These are phyloP conservation scores for Helogale parvula DNA, from an alignment of 2,113 vertebrate species.

Conservation along the genomic window DNA sequence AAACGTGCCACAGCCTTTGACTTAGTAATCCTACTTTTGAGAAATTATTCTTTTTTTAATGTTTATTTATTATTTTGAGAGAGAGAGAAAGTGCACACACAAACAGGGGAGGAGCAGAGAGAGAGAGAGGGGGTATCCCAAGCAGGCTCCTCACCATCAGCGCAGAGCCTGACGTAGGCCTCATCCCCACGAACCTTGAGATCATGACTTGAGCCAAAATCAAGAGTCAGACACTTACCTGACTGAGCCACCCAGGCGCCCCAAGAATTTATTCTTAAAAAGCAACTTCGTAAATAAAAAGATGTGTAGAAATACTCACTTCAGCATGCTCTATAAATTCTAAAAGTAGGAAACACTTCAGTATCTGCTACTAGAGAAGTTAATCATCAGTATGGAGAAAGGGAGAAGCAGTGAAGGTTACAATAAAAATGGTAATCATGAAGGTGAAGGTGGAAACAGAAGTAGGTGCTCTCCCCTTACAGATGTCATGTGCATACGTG, in stretches of 20 bases:
- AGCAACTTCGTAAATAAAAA: not conserved
- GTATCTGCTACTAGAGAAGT: not conserved
- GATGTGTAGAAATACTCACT: not conserved
- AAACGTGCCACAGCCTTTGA: not conserved
- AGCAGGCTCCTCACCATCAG: no score
- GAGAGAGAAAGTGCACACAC: no score
- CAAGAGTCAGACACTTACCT: no score
- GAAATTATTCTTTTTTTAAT: not conserved
- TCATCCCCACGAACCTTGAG: no score
- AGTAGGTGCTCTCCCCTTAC: not conserved
- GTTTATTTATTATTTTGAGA: no score
- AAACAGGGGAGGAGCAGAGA: no score
- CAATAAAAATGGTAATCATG: not conserved
- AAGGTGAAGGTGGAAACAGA: not conserved
- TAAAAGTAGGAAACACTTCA: not conserved
- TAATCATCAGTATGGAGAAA: not conserved
- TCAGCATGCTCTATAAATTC: not conserved
- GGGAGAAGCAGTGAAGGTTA: not conserved
- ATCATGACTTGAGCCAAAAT: no score
- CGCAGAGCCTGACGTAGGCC: no score
- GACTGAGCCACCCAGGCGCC: no score
- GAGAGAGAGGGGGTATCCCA: no score
- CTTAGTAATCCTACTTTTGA: not conserved
- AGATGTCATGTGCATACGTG: not conserved
- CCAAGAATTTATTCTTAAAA: not conserved